Evolutionary conservation across 1,140 invertebrate genomes (phyloP), one percentile per base, ranked within the genome.

Genomic region (Brachionus angularis): DNA sequence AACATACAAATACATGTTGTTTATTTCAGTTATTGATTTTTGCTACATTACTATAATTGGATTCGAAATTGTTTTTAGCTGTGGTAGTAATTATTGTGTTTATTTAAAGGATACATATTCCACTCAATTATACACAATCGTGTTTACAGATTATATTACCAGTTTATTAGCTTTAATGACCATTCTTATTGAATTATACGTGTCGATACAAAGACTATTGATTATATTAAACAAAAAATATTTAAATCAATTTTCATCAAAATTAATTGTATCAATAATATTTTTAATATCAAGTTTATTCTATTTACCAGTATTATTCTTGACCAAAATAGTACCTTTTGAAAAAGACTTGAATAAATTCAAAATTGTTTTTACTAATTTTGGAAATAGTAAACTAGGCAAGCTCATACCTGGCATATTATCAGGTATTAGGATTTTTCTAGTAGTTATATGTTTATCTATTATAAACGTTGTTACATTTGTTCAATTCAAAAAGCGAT

Each of bases 111-210:
- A n/a, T n/a, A n/a, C n/a, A 25, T 58, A 34, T 42, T 39, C 53
- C n/a, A 39, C 25, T 39, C 53, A 58, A 27, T 5, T 58, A 10
- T 58, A 58, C 14, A 34, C 36, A 39, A 16, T 58, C 10, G 5
- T 58, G 5, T 18, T 27, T 58, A 36, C 39, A 14, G 53, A 58
- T 36, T 58, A 58, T 23, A 23, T 58, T 21, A 58, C 53, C 10
- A 58, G 53, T 23, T 58, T 18, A 23, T 14, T 58, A 21, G 53
- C 53, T 23, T 39, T 58, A 23, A 29, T 34, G 2, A 58, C 34
- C n/a, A 58, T 58, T 39, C 39, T 58, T 12, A 58, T 58, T 39
- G 53, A 58, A 23, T 25, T 58, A 21, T 58, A 39, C 39, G 33
- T 58, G 10, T 58, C 53, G 1, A 23, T 39, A 8, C 33, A 58